phyloP scores from a whole-genome alignment of 1,140 invertebrate genomes.

The Leguminivora glycinivorella region DNA sequence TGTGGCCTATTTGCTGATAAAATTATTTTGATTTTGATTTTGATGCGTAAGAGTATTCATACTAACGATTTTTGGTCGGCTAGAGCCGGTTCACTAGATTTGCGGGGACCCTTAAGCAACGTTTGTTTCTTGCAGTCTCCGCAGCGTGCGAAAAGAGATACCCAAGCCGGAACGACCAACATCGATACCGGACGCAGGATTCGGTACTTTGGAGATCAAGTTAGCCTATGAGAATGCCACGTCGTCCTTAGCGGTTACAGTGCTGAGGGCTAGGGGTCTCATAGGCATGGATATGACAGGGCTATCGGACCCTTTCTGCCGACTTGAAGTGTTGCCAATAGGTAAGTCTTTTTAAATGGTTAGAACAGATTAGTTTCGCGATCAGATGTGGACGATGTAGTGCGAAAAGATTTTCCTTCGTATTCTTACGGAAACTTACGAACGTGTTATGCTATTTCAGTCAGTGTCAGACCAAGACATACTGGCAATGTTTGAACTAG shows the following conservation, averaged over 20 bases:
- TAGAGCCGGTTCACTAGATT: too few relatives aligned
- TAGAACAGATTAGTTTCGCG: too few relatives aligned
- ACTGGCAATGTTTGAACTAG: too few relatives aligned
- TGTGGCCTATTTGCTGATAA: too few relatives aligned
- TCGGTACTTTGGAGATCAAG: constrained; percentile 87
- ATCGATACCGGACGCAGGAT: constrained; percentile 68
- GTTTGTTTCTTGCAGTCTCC: constrained; percentile 40
- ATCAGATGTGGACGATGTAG: too few relatives aligned
- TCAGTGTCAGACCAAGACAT: too few relatives aligned
- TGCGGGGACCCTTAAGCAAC: not conserved
- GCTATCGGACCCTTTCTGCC: constrained; percentile 94
- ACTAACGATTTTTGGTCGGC: too few relatives aligned
- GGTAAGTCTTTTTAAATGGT: constrained; percentile 68
- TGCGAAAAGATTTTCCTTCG: too few relatives aligned
- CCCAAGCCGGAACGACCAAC: constrained; percentile 59
- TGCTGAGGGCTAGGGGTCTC: constrained; percentile 86
- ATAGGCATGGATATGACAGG: constrained; percentile 94
- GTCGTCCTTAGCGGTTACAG: constrained; percentile 88
- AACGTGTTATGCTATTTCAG: too few relatives aligned
- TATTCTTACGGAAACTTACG: too few relatives aligned
- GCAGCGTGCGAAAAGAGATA: constrained; percentile 61
- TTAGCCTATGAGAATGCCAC: constrained; percentile 88
- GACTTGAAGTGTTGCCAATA: constrained; percentile 90
- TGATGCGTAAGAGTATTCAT: too few relatives aligned
- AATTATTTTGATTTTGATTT: too few relatives aligned